Evolutionary conservation across 2,888 invertebrate species (phyloP).

Genomic region (Himalopsyche kuldschensis): DNA sequence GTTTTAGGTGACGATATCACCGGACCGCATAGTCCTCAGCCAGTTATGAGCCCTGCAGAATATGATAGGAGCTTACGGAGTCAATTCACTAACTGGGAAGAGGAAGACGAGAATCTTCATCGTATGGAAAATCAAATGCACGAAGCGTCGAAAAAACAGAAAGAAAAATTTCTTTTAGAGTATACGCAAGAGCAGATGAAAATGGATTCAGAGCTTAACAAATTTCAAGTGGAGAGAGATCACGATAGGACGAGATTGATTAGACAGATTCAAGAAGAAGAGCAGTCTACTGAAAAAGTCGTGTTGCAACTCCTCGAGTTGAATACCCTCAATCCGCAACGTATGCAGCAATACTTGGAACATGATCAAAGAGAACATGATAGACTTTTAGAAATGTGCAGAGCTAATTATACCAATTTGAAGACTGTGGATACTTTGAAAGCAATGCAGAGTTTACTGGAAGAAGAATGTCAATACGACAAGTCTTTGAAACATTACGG

Average conservation of each 20-base stretch:
- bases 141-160: conserved; percentile 63
- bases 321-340: conserved; percentile 61
- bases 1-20: conserved; percentile 46
- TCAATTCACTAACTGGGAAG: conserved; percentile 56
- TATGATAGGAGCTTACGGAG: conserved; percentile 43
- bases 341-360: conserved; percentile 65
- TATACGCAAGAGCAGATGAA: conserved; percentile 66
- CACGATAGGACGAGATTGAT: conserved; percentile 62
- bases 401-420: conserved; percentile 61
- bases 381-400: conserved; percentile 62
- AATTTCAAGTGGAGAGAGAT: conserved; percentile 70
- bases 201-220: conserved; percentile 67
- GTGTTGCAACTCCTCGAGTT: conserved; percentile 67
- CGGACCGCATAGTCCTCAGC: conserved; percentile 46
- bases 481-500: conserved; percentile 65
- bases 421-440: conserved; percentile 69
- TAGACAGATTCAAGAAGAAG: conserved; percentile 65
- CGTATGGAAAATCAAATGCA: conserved; percentile 69
- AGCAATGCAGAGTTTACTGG: conserved; percentile 71
- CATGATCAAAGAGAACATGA: conserved; percentile 70
- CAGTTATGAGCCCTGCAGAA: conserved; percentile 49
- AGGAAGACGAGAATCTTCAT: conserved; percentile 64
- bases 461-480: conserved; percentile 66
- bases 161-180: conserved; percentile 59
- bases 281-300: conserved; percentile 63